Conservation (phyloP, 2,113 vertebrate species). For the Caloenas nicobarica region DNA sequence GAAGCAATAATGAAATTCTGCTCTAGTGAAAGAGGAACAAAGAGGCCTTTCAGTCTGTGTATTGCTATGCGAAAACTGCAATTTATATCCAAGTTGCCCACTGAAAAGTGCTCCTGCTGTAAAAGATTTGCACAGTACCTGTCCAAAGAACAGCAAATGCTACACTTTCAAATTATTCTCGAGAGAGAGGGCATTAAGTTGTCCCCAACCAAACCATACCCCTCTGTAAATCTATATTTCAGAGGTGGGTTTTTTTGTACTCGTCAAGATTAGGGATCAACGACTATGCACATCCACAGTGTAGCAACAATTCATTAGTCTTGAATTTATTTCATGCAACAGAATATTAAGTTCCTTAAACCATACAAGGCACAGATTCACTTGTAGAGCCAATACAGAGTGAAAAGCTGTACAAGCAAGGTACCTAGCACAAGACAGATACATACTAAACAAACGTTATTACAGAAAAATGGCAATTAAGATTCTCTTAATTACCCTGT, state of each 20-base stretch:
- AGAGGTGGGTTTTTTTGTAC: not conserved
- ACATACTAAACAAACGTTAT: slow-evolving; percentile 72
- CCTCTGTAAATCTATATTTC: not conserved
- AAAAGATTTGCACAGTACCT: not conserved
- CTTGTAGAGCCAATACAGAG: not conserved
- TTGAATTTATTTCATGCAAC: slow-evolving; percentile 47
- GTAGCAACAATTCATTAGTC: slow-evolving; percentile 30
- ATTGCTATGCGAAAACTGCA: not conserved
- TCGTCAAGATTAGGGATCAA: not conserved
- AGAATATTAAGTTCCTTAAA: slow-evolving; percentile 1
- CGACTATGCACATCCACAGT: not conserved
- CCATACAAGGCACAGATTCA: not conserved
- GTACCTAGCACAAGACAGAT: slow-evolving; percentile 62
- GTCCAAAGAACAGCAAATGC: not conserved
- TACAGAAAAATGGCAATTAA: slow-evolving; percentile 79
- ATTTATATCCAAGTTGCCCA: not conserved
- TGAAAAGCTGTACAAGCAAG: slow-evolving; percentile 45
- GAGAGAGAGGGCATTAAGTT: not conserved
- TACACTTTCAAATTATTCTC: not conserved
- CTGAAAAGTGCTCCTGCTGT: not conserved
- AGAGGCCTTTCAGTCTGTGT: not conserved
- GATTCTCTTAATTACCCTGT: slow-evolving; percentile 82
- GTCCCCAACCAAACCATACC: not conserved
- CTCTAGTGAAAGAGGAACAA: not conserved
- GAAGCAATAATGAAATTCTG: not conserved